Percentiles rank a stretch among this genome's conserved stretches.
phyloP scores from a whole-genome alignment of 1,140 invertebrate species.

The Marisa cornuarietis region DNA sequence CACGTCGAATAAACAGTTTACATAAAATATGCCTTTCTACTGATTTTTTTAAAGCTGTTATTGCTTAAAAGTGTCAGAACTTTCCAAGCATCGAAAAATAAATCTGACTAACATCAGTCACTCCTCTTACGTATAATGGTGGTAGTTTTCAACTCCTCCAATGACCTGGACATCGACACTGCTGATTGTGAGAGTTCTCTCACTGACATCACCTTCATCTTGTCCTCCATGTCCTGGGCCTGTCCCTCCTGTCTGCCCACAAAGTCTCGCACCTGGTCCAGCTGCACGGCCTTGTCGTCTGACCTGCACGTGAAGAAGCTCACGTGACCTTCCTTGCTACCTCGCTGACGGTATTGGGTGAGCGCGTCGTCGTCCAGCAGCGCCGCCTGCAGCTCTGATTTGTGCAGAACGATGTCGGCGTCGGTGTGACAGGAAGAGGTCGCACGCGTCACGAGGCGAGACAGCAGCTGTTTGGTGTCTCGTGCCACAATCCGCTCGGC shows the following conservation, averaged over 20 bases:
- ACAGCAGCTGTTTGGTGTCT: background rate
- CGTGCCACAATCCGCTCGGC: background rate
- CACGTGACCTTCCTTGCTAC: background rate
- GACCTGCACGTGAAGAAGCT: background rate
- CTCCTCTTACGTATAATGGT: no score
- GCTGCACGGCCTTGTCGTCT: background rate
- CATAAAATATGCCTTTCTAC: no score
- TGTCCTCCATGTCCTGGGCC: no score
- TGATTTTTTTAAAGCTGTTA: no score
- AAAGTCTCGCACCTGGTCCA: background rate
- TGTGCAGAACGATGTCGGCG: background rate
- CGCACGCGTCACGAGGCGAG: background rate
- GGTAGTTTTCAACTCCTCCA: no score
- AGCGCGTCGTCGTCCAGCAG: conserved; percentile 10
- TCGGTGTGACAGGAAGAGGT: background rate
- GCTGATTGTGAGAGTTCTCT: no score
- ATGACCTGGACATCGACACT: no score
- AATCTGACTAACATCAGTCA: no score
- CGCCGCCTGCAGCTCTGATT: conserved; percentile 15
- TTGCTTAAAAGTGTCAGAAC: no score
- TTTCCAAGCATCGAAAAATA: no score
- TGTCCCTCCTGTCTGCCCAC: background rate
- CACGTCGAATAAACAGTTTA: no score
- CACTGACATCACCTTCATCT: no score
- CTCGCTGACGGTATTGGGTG: background rate